Evolutionary conservation across 2,888 invertebrate species (phyloP).

Genomic region (Chrysodeixis includens): DNA sequence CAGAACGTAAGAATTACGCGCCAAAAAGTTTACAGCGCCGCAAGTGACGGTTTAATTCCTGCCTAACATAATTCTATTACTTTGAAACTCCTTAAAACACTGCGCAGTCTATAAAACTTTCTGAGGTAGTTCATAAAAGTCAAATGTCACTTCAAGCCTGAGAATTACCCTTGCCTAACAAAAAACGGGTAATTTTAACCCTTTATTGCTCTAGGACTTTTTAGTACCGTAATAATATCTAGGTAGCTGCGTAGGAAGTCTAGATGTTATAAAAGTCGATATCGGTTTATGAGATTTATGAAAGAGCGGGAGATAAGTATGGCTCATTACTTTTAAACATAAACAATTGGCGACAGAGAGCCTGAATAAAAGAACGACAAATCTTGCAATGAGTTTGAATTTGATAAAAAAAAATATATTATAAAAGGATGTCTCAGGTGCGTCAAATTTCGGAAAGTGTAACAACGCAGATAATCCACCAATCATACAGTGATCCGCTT

Average conservation of each 20-base stretch:
- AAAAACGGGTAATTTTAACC: not conserved
- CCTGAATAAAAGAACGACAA: not conserved
- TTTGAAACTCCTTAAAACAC: not conserved
- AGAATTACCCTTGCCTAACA: not conserved
- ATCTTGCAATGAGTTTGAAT: no score
- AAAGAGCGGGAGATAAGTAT: not conserved
- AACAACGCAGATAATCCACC: conserved; percentile 72
- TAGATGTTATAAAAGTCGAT: not conserved
- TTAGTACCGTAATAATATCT: conserved; percentile 1
- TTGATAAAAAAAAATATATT: no score
- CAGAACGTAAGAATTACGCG: no score
- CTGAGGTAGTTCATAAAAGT: not conserved
- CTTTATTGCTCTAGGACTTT: not conserved
- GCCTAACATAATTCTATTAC: not conserved
- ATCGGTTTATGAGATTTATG: not conserved
- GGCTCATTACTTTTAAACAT: not conserved
- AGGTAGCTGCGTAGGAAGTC: not conserved
- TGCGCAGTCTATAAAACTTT: conserved; percentile 1
- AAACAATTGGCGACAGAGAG: not conserved
- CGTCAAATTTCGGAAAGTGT: conserved; percentile 65
- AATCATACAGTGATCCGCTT: conserved; percentile 77
- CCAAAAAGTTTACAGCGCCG: no score
- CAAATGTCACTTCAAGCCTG: not conserved
- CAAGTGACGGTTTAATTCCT: not conserved
- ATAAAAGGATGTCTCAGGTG: conserved; percentile 10